Base-by-base conservation (phyloP, 2,888 invertebrate species). In the Oscheius sp. region DNA sequence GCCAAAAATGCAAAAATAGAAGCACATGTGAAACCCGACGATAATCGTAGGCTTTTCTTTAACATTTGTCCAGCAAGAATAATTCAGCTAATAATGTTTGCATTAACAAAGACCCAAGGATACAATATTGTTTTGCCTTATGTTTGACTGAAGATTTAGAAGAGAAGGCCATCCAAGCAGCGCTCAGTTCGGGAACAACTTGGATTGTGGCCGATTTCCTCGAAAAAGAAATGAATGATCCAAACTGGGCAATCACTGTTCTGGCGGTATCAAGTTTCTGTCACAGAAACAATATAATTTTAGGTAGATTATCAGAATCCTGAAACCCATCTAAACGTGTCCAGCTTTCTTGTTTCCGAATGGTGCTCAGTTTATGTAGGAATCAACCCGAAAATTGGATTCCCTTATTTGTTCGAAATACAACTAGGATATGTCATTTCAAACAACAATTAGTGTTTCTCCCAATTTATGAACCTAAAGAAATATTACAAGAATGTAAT, bases 321-420 rank as follows among this genome's bases (percentile, higher is more conserved):
- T 1, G 69, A 27, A 3, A 70, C 80, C 3, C 77, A 78, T 75
- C 49, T 80, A 1, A 78, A 80, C 46, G 73, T 72, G 0, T 76
- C 74, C 6, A 59, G 52, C n/a, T 79, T 79, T 69, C 27, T 78
- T 18, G 70, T 41, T 16, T 63, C 74, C 3, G 58, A 55, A 2
- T 80, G 76, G 76, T 80, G 80, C 59, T 77, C 77, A 35, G 80
- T 80, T 5, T 80, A 80, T 46, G 46, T 80, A 27, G 80, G 80
- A 1, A 75, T 80, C 12, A 73, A 71, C 7, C 80, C 80, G 5
- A 70, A 45, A 27, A n/a, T 76, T 16, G 77, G 76, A 23, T 77
- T 78, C 45, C 76, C 75, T 21, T 80, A 76, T 63, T 27, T 80
- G 7, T 77, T 72, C 27, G 80, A 80, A 53, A 76, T 80, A 68